Percentiles rank a stretch among this genome's conserved stretches.
Conservation (phyloP, 2,113 vertebrate genomes). For the Eleginops maclovinus region DNA sequence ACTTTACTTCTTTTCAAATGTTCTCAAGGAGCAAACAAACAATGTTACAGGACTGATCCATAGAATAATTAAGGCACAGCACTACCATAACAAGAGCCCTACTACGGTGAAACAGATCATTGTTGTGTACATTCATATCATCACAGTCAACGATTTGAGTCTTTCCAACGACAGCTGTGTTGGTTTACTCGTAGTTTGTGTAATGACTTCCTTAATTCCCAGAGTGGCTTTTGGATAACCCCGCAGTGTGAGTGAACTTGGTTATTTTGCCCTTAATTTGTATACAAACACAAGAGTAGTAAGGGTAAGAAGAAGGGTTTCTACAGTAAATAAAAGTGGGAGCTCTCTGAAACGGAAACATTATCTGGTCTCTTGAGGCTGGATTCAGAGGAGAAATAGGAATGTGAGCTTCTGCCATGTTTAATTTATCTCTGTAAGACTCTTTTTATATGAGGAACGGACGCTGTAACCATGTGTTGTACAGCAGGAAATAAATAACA, state of each 20-base stretch:
- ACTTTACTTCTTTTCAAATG: too few species aligned
- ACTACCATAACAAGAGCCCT: too few species aligned
- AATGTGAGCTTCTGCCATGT: background rate
- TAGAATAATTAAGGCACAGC: too few species aligned
- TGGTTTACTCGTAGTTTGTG: background rate
- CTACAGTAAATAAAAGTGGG: background rate
- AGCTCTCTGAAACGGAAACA: background rate
- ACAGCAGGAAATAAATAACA: too few species aligned
- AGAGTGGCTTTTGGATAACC: background rate
- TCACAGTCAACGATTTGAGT: too few species aligned
- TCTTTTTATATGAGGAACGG: background rate
- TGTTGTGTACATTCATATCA: too few species aligned
- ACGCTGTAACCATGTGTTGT: too few species aligned
- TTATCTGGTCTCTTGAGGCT: background rate
- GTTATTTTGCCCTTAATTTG: background rate
- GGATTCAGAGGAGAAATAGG: background rate
- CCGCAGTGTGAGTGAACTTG: background rate
- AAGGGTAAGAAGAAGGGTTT: too few species aligned
- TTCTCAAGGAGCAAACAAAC: too few species aligned
- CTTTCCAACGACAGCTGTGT: background rate
- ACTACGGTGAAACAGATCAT: too few species aligned
- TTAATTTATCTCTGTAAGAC: background rate
- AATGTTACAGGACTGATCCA: too few species aligned
- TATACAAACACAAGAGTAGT: background rate
- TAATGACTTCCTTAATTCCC: constrained; percentile 4